Evolutionary conservation across 2,888 invertebrate genomes (phyloP).

Genomic region (Nemoura dubitans): DNA sequence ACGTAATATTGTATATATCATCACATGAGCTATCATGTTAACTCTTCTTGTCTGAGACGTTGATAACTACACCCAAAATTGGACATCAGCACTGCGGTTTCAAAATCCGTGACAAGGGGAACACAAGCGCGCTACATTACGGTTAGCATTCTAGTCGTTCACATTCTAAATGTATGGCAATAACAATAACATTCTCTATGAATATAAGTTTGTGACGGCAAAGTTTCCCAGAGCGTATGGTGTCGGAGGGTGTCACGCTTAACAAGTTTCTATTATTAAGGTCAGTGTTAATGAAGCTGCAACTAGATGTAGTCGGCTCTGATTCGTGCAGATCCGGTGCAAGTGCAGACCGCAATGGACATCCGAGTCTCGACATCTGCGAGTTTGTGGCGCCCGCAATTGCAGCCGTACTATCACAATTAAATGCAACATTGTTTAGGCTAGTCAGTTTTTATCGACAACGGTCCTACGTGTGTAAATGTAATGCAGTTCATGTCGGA

Average conservation of each 20-base stretch:
- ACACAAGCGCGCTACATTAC: background rate
- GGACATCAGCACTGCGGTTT: background rate
- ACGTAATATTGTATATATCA: too few relatives aligned
- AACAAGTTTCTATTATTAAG: conserved; percentile 7
- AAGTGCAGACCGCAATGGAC: background rate
- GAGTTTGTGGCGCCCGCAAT: background rate
- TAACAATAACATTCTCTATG: conserved; percentile 7
- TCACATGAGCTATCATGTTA: too few relatives aligned
- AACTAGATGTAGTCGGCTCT: background rate
- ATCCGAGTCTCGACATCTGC: background rate
- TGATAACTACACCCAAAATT: background rate
- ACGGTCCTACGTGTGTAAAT: too few relatives aligned
- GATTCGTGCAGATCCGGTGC: background rate
- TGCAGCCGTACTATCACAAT: background rate
- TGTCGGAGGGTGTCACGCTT: background rate
- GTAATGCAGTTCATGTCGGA: too few relatives aligned
- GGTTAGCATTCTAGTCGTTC: background rate
- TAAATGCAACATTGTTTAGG: background rate
- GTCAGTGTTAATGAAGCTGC: conserved; percentile 12
- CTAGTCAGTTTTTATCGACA: too few relatives aligned
- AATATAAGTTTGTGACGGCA: background rate
- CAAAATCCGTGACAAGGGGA: background rate
- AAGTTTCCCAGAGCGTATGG: background rate
- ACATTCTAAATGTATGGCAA: background rate
- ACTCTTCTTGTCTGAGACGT: too few relatives aligned